Percentiles rank a stretch among this genome's conserved stretches.
phyloP scores from a whole-genome alignment of 2,888 invertebrate genomes.

The Dilophus febrilis region DNA sequence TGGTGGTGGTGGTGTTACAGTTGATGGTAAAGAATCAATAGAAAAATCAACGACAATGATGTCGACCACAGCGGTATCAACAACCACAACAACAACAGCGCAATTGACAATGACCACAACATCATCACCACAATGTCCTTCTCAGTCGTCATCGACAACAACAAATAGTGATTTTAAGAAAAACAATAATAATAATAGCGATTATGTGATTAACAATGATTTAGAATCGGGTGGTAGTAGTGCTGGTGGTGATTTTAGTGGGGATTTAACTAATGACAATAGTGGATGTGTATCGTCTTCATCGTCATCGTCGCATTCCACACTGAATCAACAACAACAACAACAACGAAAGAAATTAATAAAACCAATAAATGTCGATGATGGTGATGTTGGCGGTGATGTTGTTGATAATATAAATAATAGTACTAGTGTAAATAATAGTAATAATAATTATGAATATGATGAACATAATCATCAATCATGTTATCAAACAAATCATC shows the following conservation, averaged over 20 bases:
- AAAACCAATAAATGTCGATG: too few species aligned
- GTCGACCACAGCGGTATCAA: slow-evolving; percentile 15
- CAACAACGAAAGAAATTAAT: too few species aligned
- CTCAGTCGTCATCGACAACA: too few species aligned
- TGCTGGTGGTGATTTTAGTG: slow-evolving; percentile 3
- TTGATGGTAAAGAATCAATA: too few species aligned
- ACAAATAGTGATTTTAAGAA: neutral
- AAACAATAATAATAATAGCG: neutral
- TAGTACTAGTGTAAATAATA: neutral
- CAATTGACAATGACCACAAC: slow-evolving; percentile 12
- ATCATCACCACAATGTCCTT: slow-evolving; percentile 16
- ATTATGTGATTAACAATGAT: slow-evolving; percentile 6
- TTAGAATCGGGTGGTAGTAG: slow-evolving; percentile 4
- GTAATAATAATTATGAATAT: neutral
- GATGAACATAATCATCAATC: neutral
- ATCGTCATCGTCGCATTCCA: neutral
- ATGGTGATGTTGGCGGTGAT: neutral
- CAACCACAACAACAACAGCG: slow-evolving; percentile 11
- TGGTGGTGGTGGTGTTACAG: slow-evolving; percentile 7
- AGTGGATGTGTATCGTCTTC: slow-evolving; percentile 3
- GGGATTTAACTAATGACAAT: slow-evolving; percentile 2
- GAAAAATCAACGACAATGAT: slow-evolving; percentile 15
- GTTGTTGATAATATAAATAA: neutral
- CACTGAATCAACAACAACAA: neutral
- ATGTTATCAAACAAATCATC: neutral